Conservation (phyloP, 2,888 invertebrate species). For the Halictus ligatus region DNA sequence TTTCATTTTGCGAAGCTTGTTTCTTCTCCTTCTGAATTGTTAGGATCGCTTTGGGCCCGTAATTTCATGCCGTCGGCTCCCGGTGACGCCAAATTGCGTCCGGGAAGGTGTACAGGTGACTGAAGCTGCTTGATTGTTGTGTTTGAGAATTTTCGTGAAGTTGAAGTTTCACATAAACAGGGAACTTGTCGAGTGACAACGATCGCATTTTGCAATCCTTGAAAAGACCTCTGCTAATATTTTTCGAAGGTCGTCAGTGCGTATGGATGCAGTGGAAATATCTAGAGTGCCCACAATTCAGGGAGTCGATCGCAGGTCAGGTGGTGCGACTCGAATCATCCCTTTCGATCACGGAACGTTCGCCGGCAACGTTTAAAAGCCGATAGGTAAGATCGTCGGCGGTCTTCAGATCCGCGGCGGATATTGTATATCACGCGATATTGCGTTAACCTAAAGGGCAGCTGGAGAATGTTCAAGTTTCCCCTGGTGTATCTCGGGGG, state of each 20-base stretch:
- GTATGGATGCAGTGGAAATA: too few species aligned
- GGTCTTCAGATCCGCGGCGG: not conserved
- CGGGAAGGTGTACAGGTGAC: not conserved
- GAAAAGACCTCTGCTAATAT: too few species aligned
- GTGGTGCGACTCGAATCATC: not conserved
- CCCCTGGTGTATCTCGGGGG: slow-evolving; percentile 36
- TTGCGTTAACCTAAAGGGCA: slow-evolving; percentile 65
- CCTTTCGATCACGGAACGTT: not conserved
- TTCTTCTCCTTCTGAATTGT: not conserved
- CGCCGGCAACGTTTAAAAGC: not conserved
- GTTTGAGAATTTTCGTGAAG: too few species aligned
- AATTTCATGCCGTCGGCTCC: not conserved
- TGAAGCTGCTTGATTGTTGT: not conserved
- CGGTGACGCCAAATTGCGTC: not conserved
- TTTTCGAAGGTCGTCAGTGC: too few species aligned
- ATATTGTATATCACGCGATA: slow-evolving; percentile 54
- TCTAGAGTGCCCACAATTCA: too few species aligned
- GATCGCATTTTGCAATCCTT: too few species aligned
- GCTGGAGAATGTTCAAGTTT: slow-evolving; percentile 58
- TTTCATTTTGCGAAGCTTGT: not conserved
- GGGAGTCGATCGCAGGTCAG: not conserved
- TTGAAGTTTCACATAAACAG: too few species aligned
- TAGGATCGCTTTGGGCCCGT: too few species aligned
- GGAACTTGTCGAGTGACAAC: too few species aligned
- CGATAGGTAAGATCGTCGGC: not conserved